Conservation (phyloP, 2,113 vertebrate species). For the Pelobates fuscus region DNA sequence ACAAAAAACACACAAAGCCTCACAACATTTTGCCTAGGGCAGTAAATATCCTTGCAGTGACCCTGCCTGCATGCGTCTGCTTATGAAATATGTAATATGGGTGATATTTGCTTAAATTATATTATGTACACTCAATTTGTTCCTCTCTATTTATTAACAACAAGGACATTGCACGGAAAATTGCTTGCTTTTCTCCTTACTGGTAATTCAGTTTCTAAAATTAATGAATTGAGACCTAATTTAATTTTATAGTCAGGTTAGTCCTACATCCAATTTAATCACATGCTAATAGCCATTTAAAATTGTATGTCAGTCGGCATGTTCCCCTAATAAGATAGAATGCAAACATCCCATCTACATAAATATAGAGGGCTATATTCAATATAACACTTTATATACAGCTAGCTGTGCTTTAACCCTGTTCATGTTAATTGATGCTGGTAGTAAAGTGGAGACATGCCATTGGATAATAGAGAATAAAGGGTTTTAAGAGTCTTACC, state of each 20-base stretch:
- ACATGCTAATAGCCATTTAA: background rate
- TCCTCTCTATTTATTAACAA: background rate
- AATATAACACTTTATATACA: too few relatives aligned
- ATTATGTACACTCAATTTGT: constrained; percentile 18
- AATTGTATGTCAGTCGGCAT: background rate
- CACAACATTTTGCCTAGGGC: too few relatives aligned
- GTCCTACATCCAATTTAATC: background rate
- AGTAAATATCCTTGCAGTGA: too few relatives aligned
- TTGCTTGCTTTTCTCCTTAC: constrained; percentile 16
- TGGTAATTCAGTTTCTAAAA: constrained; percentile 15
- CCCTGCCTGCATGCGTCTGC: too few relatives aligned
- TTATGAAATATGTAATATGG: background rate
- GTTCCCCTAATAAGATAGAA: background rate
- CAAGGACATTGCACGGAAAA: background rate
- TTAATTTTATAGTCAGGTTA: constrained; percentile 28
- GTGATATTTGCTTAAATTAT: background rate
- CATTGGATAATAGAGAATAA: too few relatives aligned
- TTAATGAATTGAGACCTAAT: background rate
- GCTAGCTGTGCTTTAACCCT: too few relatives aligned
- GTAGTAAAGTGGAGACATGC: too few relatives aligned
- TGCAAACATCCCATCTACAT: background rate
- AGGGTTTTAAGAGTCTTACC: too few relatives aligned
- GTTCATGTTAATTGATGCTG: too few relatives aligned
- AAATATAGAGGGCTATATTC: too few relatives aligned
- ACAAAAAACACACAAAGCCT: too few relatives aligned